These are phyloP conservation scores for Brachypterus glaber DNA, from an alignment of 2,888 invertebrate genomes.

Conservation along the genomic window DNA sequence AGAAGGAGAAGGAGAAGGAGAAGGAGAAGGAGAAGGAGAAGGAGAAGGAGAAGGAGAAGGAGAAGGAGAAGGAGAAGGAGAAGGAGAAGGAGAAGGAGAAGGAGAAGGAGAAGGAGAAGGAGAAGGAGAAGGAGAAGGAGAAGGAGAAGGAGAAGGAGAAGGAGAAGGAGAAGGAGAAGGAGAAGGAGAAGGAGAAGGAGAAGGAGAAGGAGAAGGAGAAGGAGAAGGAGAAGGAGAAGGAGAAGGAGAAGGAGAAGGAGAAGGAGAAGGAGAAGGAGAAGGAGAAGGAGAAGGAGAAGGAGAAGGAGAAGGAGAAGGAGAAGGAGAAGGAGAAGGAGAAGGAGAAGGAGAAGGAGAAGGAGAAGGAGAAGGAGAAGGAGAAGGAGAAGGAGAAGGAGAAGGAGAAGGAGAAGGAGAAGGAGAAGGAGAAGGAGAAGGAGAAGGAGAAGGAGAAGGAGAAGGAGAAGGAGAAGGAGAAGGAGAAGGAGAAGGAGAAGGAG, in stretches of 20 bases:
- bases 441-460: slow-evolving; percentile 1
- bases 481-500: slow-evolving; percentile 2
- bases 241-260: slow-evolving; percentile 2
- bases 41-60: slow-evolving; percentile 1
- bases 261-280: slow-evolving; percentile 1
- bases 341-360: slow-evolving; percentile 1
- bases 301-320: slow-evolving; percentile 2
- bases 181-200: slow-evolving; percentile 2
- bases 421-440: slow-evolving; percentile 2
- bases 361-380: slow-evolving; percentile 2
- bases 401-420: slow-evolving; percentile 1
- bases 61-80: slow-evolving; percentile 2
- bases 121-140: slow-evolving; percentile 2
- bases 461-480: slow-evolving; percentile 1
- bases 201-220: slow-evolving; percentile 1
- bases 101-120: slow-evolving; percentile 1
- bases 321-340: slow-evolving; percentile 1
- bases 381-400: slow-evolving; percentile 1
- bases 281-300: slow-evolving; percentile 1
- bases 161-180: slow-evolving; percentile 1
- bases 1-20: slow-evolving; percentile 2
- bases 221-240: slow-evolving; percentile 1
- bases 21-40: slow-evolving; percentile 1
- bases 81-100: slow-evolving; percentile 1
- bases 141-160: slow-evolving; percentile 1